Base-by-base conservation (phyloP, 2,888 invertebrate species). In the Polyommatus icarus region DNA sequence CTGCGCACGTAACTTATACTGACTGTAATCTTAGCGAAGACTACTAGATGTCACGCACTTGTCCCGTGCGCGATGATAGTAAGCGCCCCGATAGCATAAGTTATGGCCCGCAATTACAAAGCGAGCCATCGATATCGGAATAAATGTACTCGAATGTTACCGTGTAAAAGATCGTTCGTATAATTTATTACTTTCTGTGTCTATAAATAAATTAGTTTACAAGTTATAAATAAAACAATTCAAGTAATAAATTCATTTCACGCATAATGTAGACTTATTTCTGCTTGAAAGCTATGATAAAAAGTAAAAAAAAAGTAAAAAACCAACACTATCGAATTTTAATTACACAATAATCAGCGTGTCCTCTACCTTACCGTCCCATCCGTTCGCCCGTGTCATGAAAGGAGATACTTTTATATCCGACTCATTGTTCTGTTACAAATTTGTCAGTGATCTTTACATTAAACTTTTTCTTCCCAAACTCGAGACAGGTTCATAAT, bases 381-480 rank as follows among this genome's bases (percentile, higher is more conserved):
- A 91, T 91, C 91, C 91, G 91, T 89, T 92, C 87, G 89, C 88
- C 90, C 90, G 90, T 90, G 90, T 91, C 94, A 90, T 89, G 93
- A 91, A 94, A 94, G 88, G 85, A 85, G 93, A 94, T 93, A 93
- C 92, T 91, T 91, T 92, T 91, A 93, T 92, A 92, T 92, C 93
- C 92, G 89, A 93, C 90, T 93, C 93, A 93, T 93, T 94, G 93
- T 93, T 92, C 93, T 93, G 94, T 93, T 93, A 93, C 93, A 94
- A 94, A 94, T 93, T 93, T 93, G 93, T 94, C 93, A 94, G 93
- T 91, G 93, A 94, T 94, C 93, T 93, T 93, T 88, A 92, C 91
- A 93, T 91, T 89, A 89, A 92, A 92, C 90, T 91, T 92, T 93
- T 93, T 91, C 88, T 88, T 91, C 90, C 90, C 89, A 89, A 93